Evolutionary conservation across 2,888 invertebrate species (phyloP).

Genomic region (Agriopis marginaria): DNA sequence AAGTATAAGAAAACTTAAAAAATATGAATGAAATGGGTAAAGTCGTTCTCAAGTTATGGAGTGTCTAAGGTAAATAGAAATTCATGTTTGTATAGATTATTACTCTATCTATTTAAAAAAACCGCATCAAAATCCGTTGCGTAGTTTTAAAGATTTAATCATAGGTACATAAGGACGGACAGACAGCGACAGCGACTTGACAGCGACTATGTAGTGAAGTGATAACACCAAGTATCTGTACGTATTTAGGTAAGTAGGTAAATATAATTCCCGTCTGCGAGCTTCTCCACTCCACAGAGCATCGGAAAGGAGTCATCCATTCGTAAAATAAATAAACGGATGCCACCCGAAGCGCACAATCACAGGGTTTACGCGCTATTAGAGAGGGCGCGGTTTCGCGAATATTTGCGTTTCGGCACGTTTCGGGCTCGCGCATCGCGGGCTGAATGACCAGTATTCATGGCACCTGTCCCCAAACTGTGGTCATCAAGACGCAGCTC

Average conservation of each 20-base stretch:
- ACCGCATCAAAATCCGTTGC: too few species aligned
- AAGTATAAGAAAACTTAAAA: too few species aligned
- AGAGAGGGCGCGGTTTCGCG: slow-evolving; percentile 61
- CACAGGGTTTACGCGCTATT: slow-evolving; percentile 74
- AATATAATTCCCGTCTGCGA: slow-evolving; percentile 27
- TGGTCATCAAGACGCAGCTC: slow-evolving; percentile 51
- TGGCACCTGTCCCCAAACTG: slow-evolving; percentile 46
- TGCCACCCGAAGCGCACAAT: slow-evolving; percentile 63
- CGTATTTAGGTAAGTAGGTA: not conserved
- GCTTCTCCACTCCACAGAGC: slow-evolving; percentile 33
- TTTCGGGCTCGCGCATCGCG: slow-evolving; percentile 47
- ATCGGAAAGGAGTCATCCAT: slow-evolving; percentile 55
- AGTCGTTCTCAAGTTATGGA: too few species aligned
- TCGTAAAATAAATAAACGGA: slow-evolving; percentile 64
- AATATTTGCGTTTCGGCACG: slow-evolving; percentile 64
- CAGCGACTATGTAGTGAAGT: too few species aligned
- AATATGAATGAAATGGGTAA: too few species aligned
- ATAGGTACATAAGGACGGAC: too few species aligned
- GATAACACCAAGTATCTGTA: not conserved
- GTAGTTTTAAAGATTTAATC: too few species aligned
- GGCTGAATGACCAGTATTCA: slow-evolving; percentile 47
- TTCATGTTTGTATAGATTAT: too few species aligned
- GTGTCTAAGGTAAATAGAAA: too few species aligned
- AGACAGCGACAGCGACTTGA: too few species aligned
- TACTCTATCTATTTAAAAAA: too few species aligned